phyloP scores from a whole-genome alignment of 2,797 vertebrate species.

The Hozukius guyotensis region DNA sequence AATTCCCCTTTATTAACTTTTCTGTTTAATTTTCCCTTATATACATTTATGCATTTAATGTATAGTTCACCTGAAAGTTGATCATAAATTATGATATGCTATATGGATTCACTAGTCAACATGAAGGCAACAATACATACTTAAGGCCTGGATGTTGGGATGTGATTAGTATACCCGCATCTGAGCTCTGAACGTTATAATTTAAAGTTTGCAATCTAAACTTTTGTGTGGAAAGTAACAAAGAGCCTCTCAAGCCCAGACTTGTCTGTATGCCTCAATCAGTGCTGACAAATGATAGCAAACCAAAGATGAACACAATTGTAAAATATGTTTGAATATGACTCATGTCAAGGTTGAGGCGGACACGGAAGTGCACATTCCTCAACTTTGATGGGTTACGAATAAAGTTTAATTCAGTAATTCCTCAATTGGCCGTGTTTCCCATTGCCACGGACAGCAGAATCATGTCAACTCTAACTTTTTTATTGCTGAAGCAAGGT shows the following conservation, averaged over 20 bases:
- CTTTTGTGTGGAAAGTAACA: not conserved
- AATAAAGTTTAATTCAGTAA: slow-evolving; percentile 36
- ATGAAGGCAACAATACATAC: not conserved
- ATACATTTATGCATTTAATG: too few relatives aligned
- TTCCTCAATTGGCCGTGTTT: slow-evolving; percentile 5
- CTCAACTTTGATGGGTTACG: slow-evolving; percentile 15
- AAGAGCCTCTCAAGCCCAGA: not conserved
- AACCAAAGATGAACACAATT: not conserved
- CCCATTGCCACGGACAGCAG: slow-evolving; percentile 6
- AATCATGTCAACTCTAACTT: slow-evolving; percentile 49
- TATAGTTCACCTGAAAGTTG: not conserved
- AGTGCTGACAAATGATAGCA: not conserved
- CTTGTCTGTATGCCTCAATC: not conserved
- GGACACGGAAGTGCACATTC: slow-evolving; percentile 15
- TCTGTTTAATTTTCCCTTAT: too few relatives aligned
- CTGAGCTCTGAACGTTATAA: not conserved
- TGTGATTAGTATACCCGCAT: not conserved
- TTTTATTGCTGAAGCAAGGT: slow-evolving; percentile 39
- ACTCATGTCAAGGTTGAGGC: slow-evolving; percentile 11
- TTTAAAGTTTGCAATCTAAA: not conserved
- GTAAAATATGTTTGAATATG: slow-evolving; percentile 3
- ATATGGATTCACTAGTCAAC: not conserved
- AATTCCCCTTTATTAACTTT: too few relatives aligned
- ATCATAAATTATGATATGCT: not conserved
- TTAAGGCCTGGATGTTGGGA: not conserved